phyloP scores from a whole-genome alignment of 2,113 vertebrate genomes.

The Myrmecophaga tridactyla region DNA sequence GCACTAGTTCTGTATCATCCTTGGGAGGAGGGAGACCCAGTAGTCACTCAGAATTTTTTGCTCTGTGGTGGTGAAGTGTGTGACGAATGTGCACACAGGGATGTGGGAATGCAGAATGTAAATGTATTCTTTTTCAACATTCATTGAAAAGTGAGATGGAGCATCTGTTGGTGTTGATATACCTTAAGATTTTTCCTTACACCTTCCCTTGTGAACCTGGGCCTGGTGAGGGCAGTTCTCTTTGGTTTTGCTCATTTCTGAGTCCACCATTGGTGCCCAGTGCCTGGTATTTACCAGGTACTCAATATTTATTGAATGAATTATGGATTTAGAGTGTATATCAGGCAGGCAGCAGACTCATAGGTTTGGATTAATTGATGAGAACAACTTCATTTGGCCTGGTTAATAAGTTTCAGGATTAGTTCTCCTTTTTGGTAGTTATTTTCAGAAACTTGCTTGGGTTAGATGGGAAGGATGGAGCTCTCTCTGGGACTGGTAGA shows the following conservation, averaged over 20 bases:
- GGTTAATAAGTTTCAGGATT: not conserved
- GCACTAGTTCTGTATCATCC: not conserved
- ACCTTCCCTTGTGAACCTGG: not conserved
- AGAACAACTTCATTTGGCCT: slow-evolving; percentile 11
- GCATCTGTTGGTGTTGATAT: not conserved
- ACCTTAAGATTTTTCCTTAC: not conserved
- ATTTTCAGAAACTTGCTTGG: slow-evolving; percentile 30
- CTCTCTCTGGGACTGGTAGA: not conserved
- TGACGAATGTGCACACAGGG: not conserved
- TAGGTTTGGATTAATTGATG: not conserved
- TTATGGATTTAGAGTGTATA: not conserved
- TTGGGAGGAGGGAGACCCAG: not conserved
- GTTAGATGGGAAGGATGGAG: not conserved
- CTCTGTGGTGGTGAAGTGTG: not conserved
- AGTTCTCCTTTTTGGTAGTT: not conserved
- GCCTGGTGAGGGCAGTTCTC: not conserved
- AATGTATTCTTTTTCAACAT: not conserved
- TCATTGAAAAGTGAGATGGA: not conserved
- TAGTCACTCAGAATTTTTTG: slow-evolving; percentile 2
- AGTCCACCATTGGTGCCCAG: not conserved
- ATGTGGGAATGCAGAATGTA: not conserved
- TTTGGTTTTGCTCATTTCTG: not conserved
- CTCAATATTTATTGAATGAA: not conserved
- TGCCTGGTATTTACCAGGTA: not conserved
- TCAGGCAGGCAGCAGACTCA: not conserved